phyloP scores from a whole-genome alignment of 2,888 invertebrate species.

The Pheosia tremula region DNA sequence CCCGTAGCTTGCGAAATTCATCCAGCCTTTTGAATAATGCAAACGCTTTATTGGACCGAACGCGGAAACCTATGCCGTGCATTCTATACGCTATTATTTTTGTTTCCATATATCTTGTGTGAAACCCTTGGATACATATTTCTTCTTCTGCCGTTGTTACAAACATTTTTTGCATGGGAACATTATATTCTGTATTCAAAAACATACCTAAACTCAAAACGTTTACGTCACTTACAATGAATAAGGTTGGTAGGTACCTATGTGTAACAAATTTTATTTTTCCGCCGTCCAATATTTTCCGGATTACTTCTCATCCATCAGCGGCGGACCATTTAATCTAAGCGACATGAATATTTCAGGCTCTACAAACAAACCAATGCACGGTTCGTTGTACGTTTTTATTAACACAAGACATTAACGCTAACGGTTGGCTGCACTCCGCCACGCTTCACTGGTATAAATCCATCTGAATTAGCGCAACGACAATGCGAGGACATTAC shows the following conservation, averaged over 20 bases:
- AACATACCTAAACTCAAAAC: no score
- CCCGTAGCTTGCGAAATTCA: slow-evolving; percentile 65
- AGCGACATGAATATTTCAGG: slow-evolving; percentile 66
- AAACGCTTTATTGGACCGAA: slow-evolving; percentile 71
- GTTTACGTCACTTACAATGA: no score
- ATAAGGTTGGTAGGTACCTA: slow-evolving; percentile 10
- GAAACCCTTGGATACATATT: slow-evolving; percentile 16
- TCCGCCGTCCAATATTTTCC: slow-evolving; percentile 58
- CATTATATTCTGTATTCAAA: not conserved
- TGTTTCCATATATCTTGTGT: slow-evolving; percentile 39
- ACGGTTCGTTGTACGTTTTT: slow-evolving; percentile 52
- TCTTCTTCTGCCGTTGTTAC: slow-evolving; percentile 24
- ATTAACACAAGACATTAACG: slow-evolving; percentile 55
- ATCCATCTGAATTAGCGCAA: slow-evolving; percentile 66
- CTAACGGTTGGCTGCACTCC: slow-evolving; percentile 51
- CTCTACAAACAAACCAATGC: slow-evolving; percentile 52
- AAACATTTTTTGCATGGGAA: slow-evolving; percentile 19
- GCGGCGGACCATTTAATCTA: slow-evolving; percentile 71
- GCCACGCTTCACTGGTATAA: slow-evolving; percentile 56
- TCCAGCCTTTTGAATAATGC: slow-evolving; percentile 78
- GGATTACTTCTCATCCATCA: slow-evolving; percentile 68
- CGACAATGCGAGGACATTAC: slow-evolving; percentile 62
- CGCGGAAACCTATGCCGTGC: slow-evolving; percentile 51
- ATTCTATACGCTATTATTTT: slow-evolving; percentile 48
- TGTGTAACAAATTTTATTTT: slow-evolving; percentile 42